Evolutionary conservation across 1,140 invertebrate species (phyloP).

Genomic region (Dreissena polymorpha): DNA sequence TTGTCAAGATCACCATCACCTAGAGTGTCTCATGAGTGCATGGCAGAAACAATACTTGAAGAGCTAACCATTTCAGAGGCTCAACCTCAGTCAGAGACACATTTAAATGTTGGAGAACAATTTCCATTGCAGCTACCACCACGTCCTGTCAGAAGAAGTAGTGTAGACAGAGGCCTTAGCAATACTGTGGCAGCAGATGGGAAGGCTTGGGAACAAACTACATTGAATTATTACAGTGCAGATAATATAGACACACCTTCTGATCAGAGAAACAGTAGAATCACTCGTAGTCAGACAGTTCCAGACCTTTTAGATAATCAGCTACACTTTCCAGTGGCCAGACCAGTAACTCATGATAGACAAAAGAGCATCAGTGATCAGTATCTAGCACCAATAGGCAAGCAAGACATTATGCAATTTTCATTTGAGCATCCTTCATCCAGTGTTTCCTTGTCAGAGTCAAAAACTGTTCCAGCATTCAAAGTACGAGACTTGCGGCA

Average conservation of each 20-base stretch:
- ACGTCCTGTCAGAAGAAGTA: background rate
- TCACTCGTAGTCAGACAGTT: background rate
- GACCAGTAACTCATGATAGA: background rate
- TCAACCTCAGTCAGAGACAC: too few relatives aligned
- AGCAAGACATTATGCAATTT: background rate
- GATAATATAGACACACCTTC: background rate
- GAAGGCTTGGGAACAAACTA: background rate
- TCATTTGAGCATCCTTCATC: background rate
- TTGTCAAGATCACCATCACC: too few relatives aligned
- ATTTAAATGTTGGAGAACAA: too few relatives aligned
- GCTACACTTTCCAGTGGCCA: background rate
- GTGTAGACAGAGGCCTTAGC: background rate
- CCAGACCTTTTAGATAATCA: constrained; percentile 33
- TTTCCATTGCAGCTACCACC: background rate
- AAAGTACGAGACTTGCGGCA: constrained; percentile 69
- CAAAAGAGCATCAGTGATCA: constrained; percentile 24
- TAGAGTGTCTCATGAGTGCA: too few relatives aligned
- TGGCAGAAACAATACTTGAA: too few relatives aligned
- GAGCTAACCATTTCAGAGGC: too few relatives aligned
- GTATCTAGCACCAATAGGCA: background rate
- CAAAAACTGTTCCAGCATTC: constrained; percentile 53
- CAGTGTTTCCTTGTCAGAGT: background rate
- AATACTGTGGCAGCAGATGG: background rate
- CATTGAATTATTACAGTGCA: background rate
- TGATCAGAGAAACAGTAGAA: background rate